phyloP scores from a whole-genome alignment of 1,140 invertebrate species.

The Euglossa dilemma region DNA sequence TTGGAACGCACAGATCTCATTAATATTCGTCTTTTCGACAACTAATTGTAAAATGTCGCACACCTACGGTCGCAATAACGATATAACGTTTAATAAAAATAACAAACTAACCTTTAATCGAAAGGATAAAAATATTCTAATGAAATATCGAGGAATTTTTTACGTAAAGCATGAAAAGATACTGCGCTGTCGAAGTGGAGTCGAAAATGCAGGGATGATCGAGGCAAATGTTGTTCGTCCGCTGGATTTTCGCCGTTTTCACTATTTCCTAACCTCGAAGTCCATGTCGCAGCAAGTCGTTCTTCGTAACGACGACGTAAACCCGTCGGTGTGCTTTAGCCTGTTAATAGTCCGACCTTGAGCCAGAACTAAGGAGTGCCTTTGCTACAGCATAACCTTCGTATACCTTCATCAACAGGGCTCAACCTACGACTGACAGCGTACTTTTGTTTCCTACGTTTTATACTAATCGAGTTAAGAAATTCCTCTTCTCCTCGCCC shows the following conservation, averaged over 20 bases:
- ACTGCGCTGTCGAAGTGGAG: neutral
- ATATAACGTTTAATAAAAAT: neutral
- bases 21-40: neutral
- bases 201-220: neutral
- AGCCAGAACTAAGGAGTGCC: slow-evolving; percentile 60
- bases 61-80: neutral
- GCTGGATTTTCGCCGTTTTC: slow-evolving; percentile 49
- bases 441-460: slow-evolving; percentile 25
- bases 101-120: neutral
- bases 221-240: neutral
- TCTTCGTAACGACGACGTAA: slow-evolving; percentile 50
- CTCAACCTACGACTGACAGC: slow-evolving; percentile 31
- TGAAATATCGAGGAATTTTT: no score
- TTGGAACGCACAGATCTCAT: neutral
- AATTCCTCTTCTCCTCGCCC: neutral
- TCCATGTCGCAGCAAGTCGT: slow-evolving; percentile 7
- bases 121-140: neutral
- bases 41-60: neutral
- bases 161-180: neutral
- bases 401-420: slow-evolving; percentile 52
- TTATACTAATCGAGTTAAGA: slow-evolving; percentile 22
- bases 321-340: slow-evolving; percentile 54
- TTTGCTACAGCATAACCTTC: slow-evolving; percentile 57
- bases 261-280: slow-evolving; percentile 46
- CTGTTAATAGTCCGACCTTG: slow-evolving; percentile 64